phyloP scores from a whole-genome alignment of 2,888 invertebrate genomes.

The Aphrophora alni region DNA sequence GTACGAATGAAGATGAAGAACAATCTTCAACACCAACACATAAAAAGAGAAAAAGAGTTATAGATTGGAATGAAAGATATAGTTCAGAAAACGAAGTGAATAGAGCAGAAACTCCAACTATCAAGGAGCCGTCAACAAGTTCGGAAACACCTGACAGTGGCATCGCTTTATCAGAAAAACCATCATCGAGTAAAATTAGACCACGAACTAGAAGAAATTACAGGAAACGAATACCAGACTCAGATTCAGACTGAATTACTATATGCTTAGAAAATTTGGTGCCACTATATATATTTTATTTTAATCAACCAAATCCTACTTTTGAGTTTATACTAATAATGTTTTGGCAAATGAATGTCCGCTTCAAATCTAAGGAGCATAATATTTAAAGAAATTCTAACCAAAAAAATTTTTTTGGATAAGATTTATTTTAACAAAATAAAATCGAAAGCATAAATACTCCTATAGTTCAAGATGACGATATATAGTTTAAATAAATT shows the following conservation, averaged over 20 bases:
- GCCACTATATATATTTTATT: too few relatives aligned
- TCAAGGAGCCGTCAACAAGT: slow-evolving; percentile 26
- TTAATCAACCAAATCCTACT: background rate
- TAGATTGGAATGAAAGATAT: slow-evolving; percentile 26
- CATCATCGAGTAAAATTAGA: slow-evolving; percentile 32
- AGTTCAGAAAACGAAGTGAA: slow-evolving; percentile 16
- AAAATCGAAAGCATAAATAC: too few relatives aligned
- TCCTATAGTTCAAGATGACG: too few relatives aligned
- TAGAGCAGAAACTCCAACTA: background rate
- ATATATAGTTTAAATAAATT: too few relatives aligned
- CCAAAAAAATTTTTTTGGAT: too few relatives aligned
- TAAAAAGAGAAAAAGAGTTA: slow-evolving; percentile 31
- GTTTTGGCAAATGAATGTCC: background rate
- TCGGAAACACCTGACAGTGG: slow-evolving; percentile 39
- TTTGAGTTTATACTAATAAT: background rate
- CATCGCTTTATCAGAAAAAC: slow-evolving; percentile 29
- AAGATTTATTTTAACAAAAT: too few relatives aligned
- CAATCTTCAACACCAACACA: background rate
- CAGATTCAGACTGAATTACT: slow-evolving; percentile 30
- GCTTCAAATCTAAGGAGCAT: background rate
- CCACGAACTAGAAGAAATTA: slow-evolving; percentile 32
- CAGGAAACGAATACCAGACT: slow-evolving; percentile 25
- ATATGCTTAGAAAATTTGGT: background rate
- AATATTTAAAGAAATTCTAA: too few relatives aligned
- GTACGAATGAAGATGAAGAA: background rate